Conservation (phyloP, 2,113 vertebrate genomes). For the Abramis brama region DNA sequence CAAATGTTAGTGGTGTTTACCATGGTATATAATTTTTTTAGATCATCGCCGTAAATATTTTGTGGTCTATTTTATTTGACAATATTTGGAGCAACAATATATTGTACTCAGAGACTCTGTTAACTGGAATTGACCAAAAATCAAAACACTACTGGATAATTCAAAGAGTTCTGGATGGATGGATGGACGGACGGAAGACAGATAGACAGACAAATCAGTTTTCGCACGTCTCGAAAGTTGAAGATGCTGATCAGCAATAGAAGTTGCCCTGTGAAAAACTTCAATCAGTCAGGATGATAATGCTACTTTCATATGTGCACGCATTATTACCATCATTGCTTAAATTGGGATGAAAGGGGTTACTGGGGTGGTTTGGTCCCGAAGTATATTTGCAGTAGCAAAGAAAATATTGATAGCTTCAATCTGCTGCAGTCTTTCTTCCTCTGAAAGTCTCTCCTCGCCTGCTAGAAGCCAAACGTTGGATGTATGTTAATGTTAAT, state of each 20-base stretch:
- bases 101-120: not conserved
- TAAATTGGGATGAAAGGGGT: not conserved
- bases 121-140: not conserved
- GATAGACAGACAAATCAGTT: not conserved
- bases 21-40: not conserved
- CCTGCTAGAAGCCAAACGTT: not conserved
- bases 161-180: not conserved
- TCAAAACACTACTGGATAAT: not conserved
- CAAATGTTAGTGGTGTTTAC: not conserved
- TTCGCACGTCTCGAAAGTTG: not conserved
- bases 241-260: not conserved
- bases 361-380: not conserved
- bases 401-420: not conserved
- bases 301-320: not conserved
- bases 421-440: not conserved
- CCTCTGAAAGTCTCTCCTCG: not conserved
- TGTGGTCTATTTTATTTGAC: not conserved
- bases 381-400: not conserved
- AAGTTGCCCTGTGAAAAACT: not conserved
- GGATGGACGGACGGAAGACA: not conserved
- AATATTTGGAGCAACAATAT: not conserved
- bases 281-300: not conserved
- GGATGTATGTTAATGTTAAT: not conserved
- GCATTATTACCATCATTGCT: not conserved
- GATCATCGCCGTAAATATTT: not conserved